phyloP scores from a whole-genome alignment of 1,140 invertebrate species.

The Proctacanthus coquilletti region DNA sequence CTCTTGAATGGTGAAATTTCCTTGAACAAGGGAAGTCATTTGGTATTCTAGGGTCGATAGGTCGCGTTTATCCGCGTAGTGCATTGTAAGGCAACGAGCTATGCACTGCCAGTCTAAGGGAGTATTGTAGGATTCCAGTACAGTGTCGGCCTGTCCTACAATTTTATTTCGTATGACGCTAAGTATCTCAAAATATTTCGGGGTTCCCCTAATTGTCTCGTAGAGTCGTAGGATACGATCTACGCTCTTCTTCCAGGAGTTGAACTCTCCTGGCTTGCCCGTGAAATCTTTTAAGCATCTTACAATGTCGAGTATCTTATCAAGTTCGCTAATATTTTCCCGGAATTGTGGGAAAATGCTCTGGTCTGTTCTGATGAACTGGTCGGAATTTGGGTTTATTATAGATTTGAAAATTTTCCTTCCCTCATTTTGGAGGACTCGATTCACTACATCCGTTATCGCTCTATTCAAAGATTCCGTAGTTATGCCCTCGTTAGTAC shows the following conservation, averaged over 20 bases:
- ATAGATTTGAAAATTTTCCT: too few species aligned
- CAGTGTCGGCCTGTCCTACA: slow-evolving; percentile 1
- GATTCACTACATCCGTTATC: too few species aligned
- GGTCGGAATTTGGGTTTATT: too few species aligned
- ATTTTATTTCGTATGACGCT: slow-evolving; percentile 1
- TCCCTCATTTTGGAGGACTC: too few species aligned
- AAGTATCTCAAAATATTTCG: slow-evolving; percentile 1
- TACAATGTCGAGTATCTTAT: background rate
- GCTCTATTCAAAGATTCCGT: too few species aligned
- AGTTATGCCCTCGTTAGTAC: too few species aligned
- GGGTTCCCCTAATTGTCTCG: background rate
- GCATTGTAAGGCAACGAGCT: background rate
- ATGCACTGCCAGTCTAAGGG: background rate
- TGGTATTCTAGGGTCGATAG: background rate
- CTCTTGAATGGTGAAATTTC: background rate
- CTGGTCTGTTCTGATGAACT: too few species aligned
- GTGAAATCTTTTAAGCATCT: background rate
- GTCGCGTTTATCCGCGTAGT: slow-evolving; percentile 1
- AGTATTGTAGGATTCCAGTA: background rate
- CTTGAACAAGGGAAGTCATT: background rate
- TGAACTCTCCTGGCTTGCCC: background rate
- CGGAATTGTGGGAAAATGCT: too few species aligned
- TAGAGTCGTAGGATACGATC: background rate
- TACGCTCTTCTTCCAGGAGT: slow-evolving; percentile 1
- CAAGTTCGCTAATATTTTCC: too few species aligned